These are phyloP conservation scores for Microtus montanus DNA, from an alignment of 2,113 vertebrate genomes.

Conservation along the genomic window DNA sequence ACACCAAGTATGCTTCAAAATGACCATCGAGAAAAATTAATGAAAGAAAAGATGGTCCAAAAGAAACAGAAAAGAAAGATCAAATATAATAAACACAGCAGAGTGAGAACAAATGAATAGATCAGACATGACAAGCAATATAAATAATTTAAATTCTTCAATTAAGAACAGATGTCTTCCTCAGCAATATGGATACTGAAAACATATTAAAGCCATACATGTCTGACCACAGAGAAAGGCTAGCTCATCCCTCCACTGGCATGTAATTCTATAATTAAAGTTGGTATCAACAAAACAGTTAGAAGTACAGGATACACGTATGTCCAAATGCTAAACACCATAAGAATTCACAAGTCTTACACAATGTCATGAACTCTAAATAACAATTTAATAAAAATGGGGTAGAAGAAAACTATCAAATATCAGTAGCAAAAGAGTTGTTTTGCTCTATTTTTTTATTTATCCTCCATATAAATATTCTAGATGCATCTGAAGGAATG, in stretches of 20 bases:
- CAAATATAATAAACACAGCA: slow-evolving; percentile 61
- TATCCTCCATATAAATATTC: neutral
- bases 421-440: slow-evolving; percentile 10
- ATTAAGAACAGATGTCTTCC: slow-evolving; percentile 71
- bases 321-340: neutral
- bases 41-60: slow-evolving; percentile 39
- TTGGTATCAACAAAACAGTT: neutral
- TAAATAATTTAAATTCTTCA: slow-evolving; percentile 62
- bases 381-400: slow-evolving; percentile 13
- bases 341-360: neutral
- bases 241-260: slow-evolving; percentile 12
- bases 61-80: slow-evolving; percentile 58
- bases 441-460: slow-evolving; percentile 35
- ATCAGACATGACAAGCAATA: slow-evolving; percentile 56
- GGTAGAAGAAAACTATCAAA: slow-evolving; percentile 35
- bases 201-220: slow-evolving; percentile 46
- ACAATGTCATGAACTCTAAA: neutral
- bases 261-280: slow-evolving; percentile 33
- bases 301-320: neutral
- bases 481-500: neutral
- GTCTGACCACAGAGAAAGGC: slow-evolving; percentile 31
- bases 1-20: slow-evolving; percentile 11
- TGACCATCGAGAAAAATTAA: slow-evolving; percentile 25
- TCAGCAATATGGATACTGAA: slow-evolving; percentile 40
- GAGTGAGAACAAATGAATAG: slow-evolving; percentile 49